These are phyloP conservation scores for Drosophila lacicola DNA, from an alignment of 2,888 invertebrate species.

Conservation along the genomic window DNA sequence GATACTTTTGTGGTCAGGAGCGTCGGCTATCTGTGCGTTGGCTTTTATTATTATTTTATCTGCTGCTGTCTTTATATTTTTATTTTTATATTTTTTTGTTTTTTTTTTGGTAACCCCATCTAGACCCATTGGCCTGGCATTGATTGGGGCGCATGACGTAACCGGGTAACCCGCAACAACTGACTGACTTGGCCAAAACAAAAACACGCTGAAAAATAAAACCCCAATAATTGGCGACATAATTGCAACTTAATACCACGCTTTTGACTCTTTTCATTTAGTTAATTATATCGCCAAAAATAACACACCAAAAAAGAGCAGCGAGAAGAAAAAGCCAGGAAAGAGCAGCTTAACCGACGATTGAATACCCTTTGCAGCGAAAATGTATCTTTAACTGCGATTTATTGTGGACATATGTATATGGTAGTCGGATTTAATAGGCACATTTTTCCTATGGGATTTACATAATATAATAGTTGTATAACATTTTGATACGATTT, in stretches of 20 bases:
- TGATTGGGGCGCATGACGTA: constrained; percentile 61
- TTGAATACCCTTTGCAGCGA: background rate
- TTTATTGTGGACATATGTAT: no score
- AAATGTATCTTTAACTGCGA: no score
- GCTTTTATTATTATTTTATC: background rate
- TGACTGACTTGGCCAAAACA: constrained; percentile 52
- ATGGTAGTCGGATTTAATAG: no score
- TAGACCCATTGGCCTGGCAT: constrained; percentile 46
- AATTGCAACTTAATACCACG: constrained; percentile 80
- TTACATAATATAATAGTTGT: no score
- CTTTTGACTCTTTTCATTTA: constrained; percentile 77
- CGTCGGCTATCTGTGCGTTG: background rate
- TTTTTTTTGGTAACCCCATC: constrained; percentile 67
- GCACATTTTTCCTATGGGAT: no score
- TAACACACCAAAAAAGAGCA: constrained; percentile 44
- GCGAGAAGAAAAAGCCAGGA: background rate
- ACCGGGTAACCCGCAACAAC: constrained; percentile 44
- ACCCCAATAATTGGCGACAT: constrained; percentile 79
- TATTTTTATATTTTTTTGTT: background rate
- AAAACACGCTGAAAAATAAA: constrained; percentile 77
- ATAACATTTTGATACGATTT: no score
- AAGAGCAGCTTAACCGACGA: background rate
- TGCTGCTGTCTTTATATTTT: background rate
- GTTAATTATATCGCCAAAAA: constrained; percentile 77
- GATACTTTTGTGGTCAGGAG: constrained; percentile 43